These are phyloP conservation scores for Probosciger aterrimus DNA, from an alignment of 2,113 vertebrate genomes.

Conservation along the genomic window DNA sequence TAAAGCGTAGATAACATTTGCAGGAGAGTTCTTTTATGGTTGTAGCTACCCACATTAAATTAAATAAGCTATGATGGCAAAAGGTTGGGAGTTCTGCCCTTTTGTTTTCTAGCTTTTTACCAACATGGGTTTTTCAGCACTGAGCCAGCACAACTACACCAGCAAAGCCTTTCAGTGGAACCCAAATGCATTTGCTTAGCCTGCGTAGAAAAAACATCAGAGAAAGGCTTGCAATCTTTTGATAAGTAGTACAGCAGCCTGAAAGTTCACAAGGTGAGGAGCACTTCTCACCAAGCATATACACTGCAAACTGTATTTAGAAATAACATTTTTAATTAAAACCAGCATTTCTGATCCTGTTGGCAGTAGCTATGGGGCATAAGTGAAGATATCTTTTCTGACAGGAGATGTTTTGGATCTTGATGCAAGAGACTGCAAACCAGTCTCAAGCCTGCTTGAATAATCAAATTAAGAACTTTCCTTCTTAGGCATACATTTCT, in stretches of 20 bases:
- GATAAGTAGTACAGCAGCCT: background rate
- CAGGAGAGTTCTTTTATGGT: background rate
- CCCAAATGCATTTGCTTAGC: background rate
- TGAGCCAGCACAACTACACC: background rate
- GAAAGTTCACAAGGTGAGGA: constrained; percentile 60
- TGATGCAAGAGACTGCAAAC: constrained; percentile 63
- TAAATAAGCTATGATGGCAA: background rate
- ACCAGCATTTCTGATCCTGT: constrained; percentile 63
- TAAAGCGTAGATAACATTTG: background rate
- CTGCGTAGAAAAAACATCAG: background rate
- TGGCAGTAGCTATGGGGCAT: constrained; percentile 65
- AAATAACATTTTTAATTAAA: constrained; percentile 71
- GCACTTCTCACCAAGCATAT: constrained; percentile 51
- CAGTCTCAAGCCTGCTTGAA: constrained; percentile 61
- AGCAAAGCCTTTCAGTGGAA: background rate
- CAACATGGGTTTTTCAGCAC: background rate
- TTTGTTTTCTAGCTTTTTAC: background rate
- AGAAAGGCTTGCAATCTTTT: constrained; percentile 4
- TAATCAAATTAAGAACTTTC: constrained; percentile 65
- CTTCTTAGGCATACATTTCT: constrained; percentile 23
- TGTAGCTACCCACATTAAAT: background rate
- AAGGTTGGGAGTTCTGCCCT: background rate
- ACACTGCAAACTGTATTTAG: constrained; percentile 57
- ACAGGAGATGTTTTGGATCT: constrained; percentile 54
- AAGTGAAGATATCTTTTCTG: constrained; percentile 58